Evolutionary conservation across 2,113 vertebrate species (phyloP).

Genomic region (Apodemus sylvaticus): DNA sequence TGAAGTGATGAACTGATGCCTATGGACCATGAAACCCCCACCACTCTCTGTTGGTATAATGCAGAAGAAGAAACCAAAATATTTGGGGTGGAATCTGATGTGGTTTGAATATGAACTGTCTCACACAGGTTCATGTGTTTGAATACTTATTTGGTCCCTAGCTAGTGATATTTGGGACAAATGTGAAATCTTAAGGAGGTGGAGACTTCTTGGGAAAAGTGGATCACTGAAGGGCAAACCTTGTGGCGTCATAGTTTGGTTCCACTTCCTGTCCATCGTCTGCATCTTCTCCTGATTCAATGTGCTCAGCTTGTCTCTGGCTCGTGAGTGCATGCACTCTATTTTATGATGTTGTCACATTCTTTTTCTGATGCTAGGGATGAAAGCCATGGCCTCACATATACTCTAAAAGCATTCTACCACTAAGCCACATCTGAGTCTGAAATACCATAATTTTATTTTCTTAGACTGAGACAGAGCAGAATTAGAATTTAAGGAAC

Average conservation of each 20-base stretch:
- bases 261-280: background rate
- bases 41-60: slow-evolving; percentile 44
- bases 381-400: background rate
- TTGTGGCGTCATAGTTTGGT: background rate
- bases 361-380: background rate
- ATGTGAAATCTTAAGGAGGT: no score
- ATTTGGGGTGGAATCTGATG: slow-evolving; percentile 78
- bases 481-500: slow-evolving; percentile 82
- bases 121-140: background rate
- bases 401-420: background rate
- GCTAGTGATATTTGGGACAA: background rate
- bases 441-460: slow-evolving; percentile 88
- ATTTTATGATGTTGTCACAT: background rate
- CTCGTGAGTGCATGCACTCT: no score
- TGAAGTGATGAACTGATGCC: background rate
- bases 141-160: background rate
- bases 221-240: background rate
- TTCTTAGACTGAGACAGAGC: slow-evolving; percentile 88
- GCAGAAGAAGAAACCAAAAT: slow-evolving; percentile 76
- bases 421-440: background rate
- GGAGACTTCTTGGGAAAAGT: background rate
- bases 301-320: background rate
- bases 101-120: background rate
- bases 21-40: background rate
- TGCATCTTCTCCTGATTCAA: background rate